These are phyloP conservation scores for Danaus plexippus DNA, from an alignment of 1,140 invertebrate species.

Conservation along the genomic window DNA sequence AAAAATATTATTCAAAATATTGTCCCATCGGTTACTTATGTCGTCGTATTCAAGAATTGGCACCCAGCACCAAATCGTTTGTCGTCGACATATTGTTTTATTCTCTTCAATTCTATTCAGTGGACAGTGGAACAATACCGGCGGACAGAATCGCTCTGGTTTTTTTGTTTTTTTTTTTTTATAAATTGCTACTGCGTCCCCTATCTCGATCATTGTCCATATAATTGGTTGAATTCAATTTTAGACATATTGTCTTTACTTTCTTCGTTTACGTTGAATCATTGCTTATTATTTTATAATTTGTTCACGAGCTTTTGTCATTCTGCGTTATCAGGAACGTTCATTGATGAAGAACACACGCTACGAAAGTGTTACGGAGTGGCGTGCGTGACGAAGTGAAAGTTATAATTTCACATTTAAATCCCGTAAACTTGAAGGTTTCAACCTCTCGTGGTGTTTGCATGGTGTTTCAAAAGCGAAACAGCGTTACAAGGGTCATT, in stretches of 20 bases:
- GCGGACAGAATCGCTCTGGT: slow-evolving; percentile 23
- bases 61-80: slow-evolving; percentile 24
- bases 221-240: slow-evolving; percentile 46
- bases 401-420: slow-evolving; percentile 9
- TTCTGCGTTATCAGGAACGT: no score
- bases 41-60: background rate
- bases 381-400: slow-evolving; percentile 13
- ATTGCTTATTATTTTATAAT: no score
- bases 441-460: slow-evolving; percentile 17
- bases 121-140: slow-evolving; percentile 32
- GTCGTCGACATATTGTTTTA: slow-evolving; percentile 40
- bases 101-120: slow-evolving; percentile 36
- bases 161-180: slow-evolving; percentile 45
- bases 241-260: slow-evolving; percentile 41
- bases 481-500: slow-evolving; percentile 22
- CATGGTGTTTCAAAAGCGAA: slow-evolving; percentile 25
- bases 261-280: no score
- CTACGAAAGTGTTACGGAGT: slow-evolving; percentile 5
- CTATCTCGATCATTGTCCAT: slow-evolving; percentile 56
- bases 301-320: no score
- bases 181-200: slow-evolving; percentile 38
- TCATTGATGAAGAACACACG: no score
- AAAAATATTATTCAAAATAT: background rate
- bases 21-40: no score
- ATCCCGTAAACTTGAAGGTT: slow-evolving; percentile 16